A percentile compares a stretch with the other conserved stretches of the same genome.
These are phyloP conservation scores for Ranitomeya imitator DNA, from an alignment of 2,113 vertebrate genomes.

Conservation along the genomic window DNA sequence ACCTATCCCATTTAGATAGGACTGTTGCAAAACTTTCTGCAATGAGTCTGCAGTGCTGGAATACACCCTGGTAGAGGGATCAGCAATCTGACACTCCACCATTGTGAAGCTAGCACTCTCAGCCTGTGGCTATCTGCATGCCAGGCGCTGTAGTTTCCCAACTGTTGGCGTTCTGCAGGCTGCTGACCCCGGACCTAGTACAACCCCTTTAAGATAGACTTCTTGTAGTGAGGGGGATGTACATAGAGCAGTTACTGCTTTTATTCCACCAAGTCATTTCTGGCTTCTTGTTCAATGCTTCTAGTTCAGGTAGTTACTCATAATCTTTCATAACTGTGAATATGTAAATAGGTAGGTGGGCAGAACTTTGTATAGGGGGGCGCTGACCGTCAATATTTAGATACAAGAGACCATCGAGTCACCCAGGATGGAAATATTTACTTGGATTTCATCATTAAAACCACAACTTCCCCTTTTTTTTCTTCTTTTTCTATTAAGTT, in stretches of 20 bases:
- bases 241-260: neutral
- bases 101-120: too few species aligned
- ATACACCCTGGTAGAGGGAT: too few species aligned
- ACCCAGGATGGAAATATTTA: neutral
- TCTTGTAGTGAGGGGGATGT: neutral
- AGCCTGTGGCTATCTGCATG: too few species aligned
- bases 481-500: neutral
- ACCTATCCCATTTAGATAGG: neutral
- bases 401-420: neutral
- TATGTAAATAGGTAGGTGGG: constrained; percentile 11
- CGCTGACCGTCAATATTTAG: neutral
- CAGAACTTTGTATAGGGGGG: neutral
- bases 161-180: too few species aligned
- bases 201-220: neutral
- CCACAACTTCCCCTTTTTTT: neutral
- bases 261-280: neutral
- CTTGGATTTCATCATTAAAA: neutral
- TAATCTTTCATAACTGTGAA: neutral
- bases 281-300: neutral
- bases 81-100: too few species aligned
- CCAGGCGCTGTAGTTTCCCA: too few species aligned
- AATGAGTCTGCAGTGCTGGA: too few species aligned
- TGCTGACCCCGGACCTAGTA: neutral
- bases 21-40: too few species aligned
- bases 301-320: neutral